phyloP scores from a whole-genome alignment of 2,797 vertebrate species.

The Gorsachius magnificus region DNA sequence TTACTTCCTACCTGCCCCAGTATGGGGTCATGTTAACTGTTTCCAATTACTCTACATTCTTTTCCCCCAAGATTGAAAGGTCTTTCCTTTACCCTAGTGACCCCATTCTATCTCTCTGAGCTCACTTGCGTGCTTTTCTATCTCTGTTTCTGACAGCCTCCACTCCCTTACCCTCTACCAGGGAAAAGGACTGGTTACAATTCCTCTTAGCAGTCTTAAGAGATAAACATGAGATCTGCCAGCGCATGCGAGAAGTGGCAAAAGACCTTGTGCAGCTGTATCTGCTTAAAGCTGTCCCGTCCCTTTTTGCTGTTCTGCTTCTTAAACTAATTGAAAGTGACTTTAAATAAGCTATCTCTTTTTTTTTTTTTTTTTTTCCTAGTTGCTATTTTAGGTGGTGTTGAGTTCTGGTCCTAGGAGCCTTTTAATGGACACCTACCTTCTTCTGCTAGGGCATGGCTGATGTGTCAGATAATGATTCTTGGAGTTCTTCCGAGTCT shows the following conservation, averaged over 20 bases:
- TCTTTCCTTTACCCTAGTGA: background rate
- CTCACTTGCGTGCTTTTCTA: background rate
- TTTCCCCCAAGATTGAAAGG: background rate
- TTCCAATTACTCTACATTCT: background rate
- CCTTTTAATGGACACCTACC: background rate
- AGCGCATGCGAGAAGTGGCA: background rate
- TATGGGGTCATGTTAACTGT: background rate
- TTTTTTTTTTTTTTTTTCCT: background rate
- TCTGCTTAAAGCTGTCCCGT: background rate
- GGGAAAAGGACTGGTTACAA: background rate
- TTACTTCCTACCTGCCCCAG: background rate
- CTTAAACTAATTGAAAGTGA: constrained; percentile 24
- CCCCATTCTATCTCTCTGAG: background rate
- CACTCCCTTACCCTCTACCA: background rate
- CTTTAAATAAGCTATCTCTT: constrained; percentile 13
- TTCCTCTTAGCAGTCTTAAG: background rate
- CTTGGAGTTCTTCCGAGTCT: background rate
- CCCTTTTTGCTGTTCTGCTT: constrained; percentile 3
- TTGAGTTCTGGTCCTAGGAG: background rate
- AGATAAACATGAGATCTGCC: background rate
- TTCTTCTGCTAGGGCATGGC: background rate
- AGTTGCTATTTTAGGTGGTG: background rate
- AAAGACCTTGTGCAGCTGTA: background rate
- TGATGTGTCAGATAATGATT: background rate
- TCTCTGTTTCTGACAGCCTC: background rate